A percentile compares a stretch with the other conserved stretches of the same genome.
Conservation (phyloP, 1,140 invertebrate genomes). For the Mercenaria mercenaria region DNA sequence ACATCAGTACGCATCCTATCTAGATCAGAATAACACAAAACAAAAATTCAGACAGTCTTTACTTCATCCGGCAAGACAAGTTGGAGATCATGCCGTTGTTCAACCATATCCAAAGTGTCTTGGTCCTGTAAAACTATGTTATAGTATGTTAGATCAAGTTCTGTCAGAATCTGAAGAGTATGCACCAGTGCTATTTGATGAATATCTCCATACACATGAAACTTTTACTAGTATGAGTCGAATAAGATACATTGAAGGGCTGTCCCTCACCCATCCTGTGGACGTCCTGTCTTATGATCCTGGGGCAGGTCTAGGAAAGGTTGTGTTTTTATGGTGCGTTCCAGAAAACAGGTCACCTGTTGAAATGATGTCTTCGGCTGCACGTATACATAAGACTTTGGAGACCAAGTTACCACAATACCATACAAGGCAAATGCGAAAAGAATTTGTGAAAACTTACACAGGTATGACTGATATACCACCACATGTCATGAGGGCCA, state of each 20-base stretch:
- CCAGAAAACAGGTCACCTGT: conserved; percentile 36
- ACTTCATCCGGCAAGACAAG: background rate
- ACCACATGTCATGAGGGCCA: conserved; percentile 63
- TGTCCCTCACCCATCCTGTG: conserved; percentile 3
- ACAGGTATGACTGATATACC: conserved; percentile 45
- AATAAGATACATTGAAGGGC: conserved; percentile 29
- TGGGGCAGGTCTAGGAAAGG: conserved; percentile 47
- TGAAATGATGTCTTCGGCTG: conserved; percentile 59
- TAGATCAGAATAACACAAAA: conserved; percentile 53
- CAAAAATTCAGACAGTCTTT: conserved; percentile 47
- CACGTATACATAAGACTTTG: conserved; percentile 47
- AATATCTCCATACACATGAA: conserved; percentile 11
- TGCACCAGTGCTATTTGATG: conserved; percentile 37
- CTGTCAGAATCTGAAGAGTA: conserved; percentile 1
- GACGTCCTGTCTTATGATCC: conserved; percentile 67
- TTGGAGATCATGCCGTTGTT: conserved; percentile 13
- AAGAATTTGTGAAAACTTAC: conserved; percentile 58
- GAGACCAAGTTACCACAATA: conserved; percentile 52
- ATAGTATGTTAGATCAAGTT: conserved; percentile 16
- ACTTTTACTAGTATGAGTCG: background rate
- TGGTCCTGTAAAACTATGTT: conserved; percentile 29
- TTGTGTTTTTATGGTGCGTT: conserved; percentile 66
- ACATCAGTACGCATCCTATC: conserved; percentile 23
- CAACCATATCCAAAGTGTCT: background rate
- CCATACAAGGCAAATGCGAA: conserved; percentile 69